phyloP scores from a whole-genome alignment of 2,113 vertebrate species.

The Burhinus oedicnemus region DNA sequence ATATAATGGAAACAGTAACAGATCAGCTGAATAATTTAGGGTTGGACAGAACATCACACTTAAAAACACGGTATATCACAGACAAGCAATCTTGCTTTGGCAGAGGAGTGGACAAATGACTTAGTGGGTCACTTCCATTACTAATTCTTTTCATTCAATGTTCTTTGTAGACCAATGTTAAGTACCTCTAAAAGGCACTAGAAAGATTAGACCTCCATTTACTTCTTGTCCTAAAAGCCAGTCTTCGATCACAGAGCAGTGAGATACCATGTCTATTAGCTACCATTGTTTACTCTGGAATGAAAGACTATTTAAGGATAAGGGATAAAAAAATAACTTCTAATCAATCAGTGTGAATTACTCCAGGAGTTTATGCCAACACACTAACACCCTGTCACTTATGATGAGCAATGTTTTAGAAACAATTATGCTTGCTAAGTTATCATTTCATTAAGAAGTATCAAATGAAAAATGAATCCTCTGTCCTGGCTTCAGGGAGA shows the following conservation, averaged over 20 bases:
- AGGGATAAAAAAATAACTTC: slow-evolving; percentile 24
- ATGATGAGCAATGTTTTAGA: slow-evolving; percentile 21
- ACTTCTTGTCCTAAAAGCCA: slow-evolving; percentile 41
- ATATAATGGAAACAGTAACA: not conserved
- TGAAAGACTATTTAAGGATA: slow-evolving; percentile 16
- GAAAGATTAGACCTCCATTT: slow-evolving; percentile 50
- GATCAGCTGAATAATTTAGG: not conserved
- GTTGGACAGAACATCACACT: not conserved
- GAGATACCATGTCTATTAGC: slow-evolving; percentile 3
- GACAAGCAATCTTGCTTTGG: not conserved
- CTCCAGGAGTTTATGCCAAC: slow-evolving; percentile 2
- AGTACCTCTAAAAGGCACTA: slow-evolving; percentile 45
- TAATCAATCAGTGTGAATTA: slow-evolving; percentile 49
- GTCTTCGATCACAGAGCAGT: not conserved
- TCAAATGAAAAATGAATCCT: not conserved
- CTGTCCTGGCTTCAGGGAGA: not conserved
- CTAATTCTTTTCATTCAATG: slow-evolving; percentile 28
- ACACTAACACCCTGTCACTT: not conserved
- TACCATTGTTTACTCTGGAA: not conserved
- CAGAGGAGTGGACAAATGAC: not conserved
- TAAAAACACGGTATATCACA: slow-evolving; percentile 2
- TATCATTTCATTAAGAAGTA: slow-evolving; percentile 51
- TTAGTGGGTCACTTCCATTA: not conserved
- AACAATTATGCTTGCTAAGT: slow-evolving; percentile 34
- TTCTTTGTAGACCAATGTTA: slow-evolving; percentile 29